Base-by-base conservation (phyloP, 2,113 vertebrate species). In the Galemys pyrenaicus region DNA sequence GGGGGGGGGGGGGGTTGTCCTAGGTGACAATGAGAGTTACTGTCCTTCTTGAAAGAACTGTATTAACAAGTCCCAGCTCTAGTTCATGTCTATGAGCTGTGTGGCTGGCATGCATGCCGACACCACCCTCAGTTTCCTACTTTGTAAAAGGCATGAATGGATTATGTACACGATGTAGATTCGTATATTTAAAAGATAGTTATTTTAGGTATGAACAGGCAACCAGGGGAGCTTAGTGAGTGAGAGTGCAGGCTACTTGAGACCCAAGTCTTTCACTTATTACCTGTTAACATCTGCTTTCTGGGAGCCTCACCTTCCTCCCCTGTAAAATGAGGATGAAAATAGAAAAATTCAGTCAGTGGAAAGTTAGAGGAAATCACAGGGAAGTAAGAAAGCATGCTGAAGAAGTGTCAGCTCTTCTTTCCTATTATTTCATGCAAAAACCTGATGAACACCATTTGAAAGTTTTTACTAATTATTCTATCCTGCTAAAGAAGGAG, bases 311-410 rank as follows among this genome's bases (percentile, higher is more conserved):
- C 78, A n/a, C 41, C 5, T 37, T 87, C 12, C 58, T 80, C 49
- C 35, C 56, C 82, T 88, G 12, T 80, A 65, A 88, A 87, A 44
- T 92, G 35, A 7, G 16, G 37, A 37, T 80, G 73, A n/a, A 35
- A 26, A 75, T 4, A 54, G n/a, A 46, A 37, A 22, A 54, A 19
- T 35, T 89, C 79, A 44, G 26, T 30, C 11, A 9, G 24, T 7
- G 58, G 51, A 62, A 58, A 35, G 54, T 35, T 9, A 54, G 77
- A 78, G 32, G 71, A 37, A 74, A 92, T 15, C 17, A n/a, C 20
- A 30, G 32, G 35, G 44, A 86, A 51, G 44, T 26, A 24, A 65
- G 7, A 71, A 49, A 35, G 77, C 2, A 2, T 10, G 17, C 0
- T 9, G 19, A 49, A 6, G 44, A 37, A 67, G 8, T n/a, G 6